Conservation (phyloP, 92 coral and sea anemone genomes). For the Epizoanthus rinbou region DNA sequence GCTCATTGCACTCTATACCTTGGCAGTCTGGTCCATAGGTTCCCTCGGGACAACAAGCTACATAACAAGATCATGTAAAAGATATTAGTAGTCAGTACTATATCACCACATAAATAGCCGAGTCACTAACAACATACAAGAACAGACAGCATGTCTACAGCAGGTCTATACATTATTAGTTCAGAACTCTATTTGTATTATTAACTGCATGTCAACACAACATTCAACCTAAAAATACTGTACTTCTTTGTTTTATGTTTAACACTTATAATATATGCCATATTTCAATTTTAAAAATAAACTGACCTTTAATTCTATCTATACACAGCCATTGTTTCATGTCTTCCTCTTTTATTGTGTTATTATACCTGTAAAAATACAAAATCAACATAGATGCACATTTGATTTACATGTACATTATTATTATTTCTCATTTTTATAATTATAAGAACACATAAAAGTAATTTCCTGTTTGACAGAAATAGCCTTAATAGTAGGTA, state of each 20-base stretch:
- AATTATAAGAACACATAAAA: too few species aligned
- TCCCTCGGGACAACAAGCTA: slow-evolving; percentile 93
- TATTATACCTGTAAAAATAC: slow-evolving; percentile 36
- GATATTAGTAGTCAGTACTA: neutral
- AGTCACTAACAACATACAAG: too few species aligned
- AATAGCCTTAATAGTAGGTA: too few species aligned
- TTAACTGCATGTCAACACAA: neutral
- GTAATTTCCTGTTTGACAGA: too few species aligned
- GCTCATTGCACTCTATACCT: slow-evolving; percentile 51
- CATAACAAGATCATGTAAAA: slow-evolving; percentile 1
- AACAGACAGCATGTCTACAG: too few species aligned
- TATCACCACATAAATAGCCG: neutral
- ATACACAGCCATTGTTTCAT: slow-evolving; percentile 89
- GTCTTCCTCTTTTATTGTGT: slow-evolving; percentile 73
- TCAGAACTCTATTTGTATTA: too few species aligned
- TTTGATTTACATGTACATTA: too few species aligned
- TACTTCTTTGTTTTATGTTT: neutral
- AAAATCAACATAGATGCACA: neutral
- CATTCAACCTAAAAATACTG: neutral
- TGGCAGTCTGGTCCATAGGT: slow-evolving; percentile 90
- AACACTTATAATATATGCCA: too few species aligned
- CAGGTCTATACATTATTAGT: too few species aligned
- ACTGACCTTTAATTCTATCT: slow-evolving; percentile 82
- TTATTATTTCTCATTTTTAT: too few species aligned
- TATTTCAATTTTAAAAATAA: neutral